Evolutionary conservation across 2,888 invertebrate genomes (phyloP), one percentile per base, ranked within the genome.

Genomic region (Thecocarcelia acutangulata): DNA sequence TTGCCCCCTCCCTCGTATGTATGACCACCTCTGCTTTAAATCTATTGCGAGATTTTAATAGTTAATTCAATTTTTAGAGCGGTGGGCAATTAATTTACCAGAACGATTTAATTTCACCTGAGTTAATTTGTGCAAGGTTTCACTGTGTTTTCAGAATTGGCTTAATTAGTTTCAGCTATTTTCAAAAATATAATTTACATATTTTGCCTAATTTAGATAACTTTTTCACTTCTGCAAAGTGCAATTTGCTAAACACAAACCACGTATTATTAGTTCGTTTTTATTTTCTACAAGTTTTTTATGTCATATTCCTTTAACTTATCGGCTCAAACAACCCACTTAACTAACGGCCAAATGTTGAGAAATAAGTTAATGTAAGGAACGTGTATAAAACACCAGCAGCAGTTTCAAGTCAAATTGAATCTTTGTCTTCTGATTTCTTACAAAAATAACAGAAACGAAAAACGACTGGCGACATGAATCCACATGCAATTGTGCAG

Each of bases 391-490:
- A 81, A 81, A 82, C 74, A 82, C 82, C 82, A 78, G 82, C 82
- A 82, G 82, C 82, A 78, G 78, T 82, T 82, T 82, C 9, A 70
- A 82, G 82, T 82, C 82, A 82, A 78, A 82, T 75, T 78, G 78
- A 82, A 82, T 82, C 78, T 82, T 72, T 82, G 82, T 82, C 82
- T 78, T 72, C 78, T 74, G 74, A 82, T 82, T 78, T 78, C 61
- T 50, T 48, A 24, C n/a, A 44, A 44, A 44, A 44, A 24, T 3
- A 28, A 54, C 24, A 33, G 6, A 63, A 15, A 24, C 15, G 15
- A 74, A 80, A 80, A 84, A 80, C 83, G 84, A 84, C 84, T 85
- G 85, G 85, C 85, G 85, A 84, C 85, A 85, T 83, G 83, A 85
- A 84, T 64, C 68, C 75, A 74, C 70, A 78, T 70, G 78, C 74